phyloP scores from a whole-genome alignment of 2,888 invertebrate species.

The Beris chalybata region DNA sequence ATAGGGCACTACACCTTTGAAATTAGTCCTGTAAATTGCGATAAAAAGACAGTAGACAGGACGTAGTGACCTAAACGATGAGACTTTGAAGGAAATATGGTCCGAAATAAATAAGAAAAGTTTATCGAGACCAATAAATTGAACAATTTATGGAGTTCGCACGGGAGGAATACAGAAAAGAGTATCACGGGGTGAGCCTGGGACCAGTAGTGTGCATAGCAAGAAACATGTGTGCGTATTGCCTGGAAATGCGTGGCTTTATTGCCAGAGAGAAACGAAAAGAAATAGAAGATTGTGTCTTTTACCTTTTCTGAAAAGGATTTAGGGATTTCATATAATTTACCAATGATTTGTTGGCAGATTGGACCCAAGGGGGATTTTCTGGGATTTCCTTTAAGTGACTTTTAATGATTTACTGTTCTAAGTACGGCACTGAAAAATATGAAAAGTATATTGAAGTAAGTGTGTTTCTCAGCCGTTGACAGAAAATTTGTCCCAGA shows the following conservation, averaged over 20 bases:
- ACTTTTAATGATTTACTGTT: constrained; percentile 34
- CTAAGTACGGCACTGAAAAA: background rate
- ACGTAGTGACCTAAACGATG: constrained; percentile 26
- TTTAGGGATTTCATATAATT: constrained; percentile 34
- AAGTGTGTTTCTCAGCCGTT: too few species aligned
- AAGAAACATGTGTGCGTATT: constrained; percentile 5
- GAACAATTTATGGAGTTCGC: constrained; percentile 38
- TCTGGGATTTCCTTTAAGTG: constrained; percentile 26
- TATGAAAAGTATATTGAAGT: too few species aligned
- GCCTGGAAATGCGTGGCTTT: constrained; percentile 30
- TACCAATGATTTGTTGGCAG: constrained; percentile 37
- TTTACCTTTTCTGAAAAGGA: constrained; percentile 22
- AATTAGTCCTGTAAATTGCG: constrained; percentile 21
- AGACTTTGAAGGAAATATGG: constrained; percentile 30
- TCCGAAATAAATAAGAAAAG: constrained; percentile 35
- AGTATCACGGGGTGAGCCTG: background rate
- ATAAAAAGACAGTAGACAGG: constrained; percentile 24
- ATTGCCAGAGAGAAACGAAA: background rate
- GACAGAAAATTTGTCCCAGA: too few species aligned
- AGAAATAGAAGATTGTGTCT: constrained; percentile 17
- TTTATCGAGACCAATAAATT: constrained; percentile 40
- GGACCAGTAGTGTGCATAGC: constrained; percentile 14
- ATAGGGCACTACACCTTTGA: constrained; percentile 27
- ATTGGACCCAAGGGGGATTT: constrained; percentile 17
- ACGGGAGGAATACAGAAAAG: constrained; percentile 34